phyloP scores from a whole-genome alignment of 2,113 vertebrate genomes.

The Python bivittatus region DNA sequence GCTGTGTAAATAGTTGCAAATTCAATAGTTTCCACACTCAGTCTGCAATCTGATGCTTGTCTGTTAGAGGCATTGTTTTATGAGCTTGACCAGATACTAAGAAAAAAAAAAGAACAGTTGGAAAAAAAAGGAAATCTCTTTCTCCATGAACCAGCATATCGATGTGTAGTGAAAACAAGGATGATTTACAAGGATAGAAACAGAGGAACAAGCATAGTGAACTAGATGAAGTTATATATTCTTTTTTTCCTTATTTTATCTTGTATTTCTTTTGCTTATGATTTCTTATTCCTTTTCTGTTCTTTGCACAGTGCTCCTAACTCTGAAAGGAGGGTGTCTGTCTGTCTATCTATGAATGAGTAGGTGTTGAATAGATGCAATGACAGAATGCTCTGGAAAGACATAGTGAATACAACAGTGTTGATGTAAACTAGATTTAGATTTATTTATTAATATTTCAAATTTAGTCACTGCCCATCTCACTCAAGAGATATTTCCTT shows the following conservation, averaged over 20 bases:
- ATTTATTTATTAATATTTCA: too few relatives aligned
- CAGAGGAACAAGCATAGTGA: neutral
- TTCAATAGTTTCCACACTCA: neutral
- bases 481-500: too few relatives aligned
- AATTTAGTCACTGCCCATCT: too few relatives aligned
- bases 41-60: neutral
- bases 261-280: too few relatives aligned
- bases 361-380: too few relatives aligned
- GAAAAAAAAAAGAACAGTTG: neutral
- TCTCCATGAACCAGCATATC: neutral
- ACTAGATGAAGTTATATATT: neutral
- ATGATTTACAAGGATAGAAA: neutral
- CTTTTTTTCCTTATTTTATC: neutral
- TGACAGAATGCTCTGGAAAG: too few relatives aligned
- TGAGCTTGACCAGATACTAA: neutral
- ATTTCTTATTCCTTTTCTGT: too few relatives aligned
- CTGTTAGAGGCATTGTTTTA: neutral
- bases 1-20: neutral
- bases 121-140: neutral
- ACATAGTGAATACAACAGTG: too few relatives aligned
- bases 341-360: too few relatives aligned
- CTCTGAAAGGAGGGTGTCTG: too few relatives aligned
- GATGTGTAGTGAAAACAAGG: neutral
- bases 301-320: too few relatives aligned
- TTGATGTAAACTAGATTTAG: too few relatives aligned